Conservation (phyloP, 2,113 vertebrate species). For the Tragelaphus strepsiceros region DNA sequence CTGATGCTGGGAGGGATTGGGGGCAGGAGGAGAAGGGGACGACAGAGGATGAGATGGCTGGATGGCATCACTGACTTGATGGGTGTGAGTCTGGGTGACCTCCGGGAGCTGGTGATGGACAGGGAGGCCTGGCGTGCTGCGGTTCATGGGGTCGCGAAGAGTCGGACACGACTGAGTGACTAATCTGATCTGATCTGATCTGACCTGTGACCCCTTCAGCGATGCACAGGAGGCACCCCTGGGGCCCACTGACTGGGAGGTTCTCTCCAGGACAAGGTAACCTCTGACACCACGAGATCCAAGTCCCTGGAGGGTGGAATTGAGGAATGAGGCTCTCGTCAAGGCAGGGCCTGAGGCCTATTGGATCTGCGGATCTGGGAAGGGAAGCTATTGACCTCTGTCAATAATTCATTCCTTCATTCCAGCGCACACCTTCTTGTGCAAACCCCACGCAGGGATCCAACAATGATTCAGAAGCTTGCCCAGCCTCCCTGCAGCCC, state of each 20-base stretch:
- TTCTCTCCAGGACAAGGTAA: neutral
- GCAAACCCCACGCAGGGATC: too few relatives aligned
- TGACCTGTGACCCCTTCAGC: neutral
- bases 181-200: too few relatives aligned
- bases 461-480: neutral
- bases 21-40: too few relatives aligned
- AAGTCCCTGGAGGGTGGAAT: neutral
- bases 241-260: neutral
- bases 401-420: neutral
- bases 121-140: too few relatives aligned
- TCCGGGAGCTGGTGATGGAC: too few relatives aligned
- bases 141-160: too few relatives aligned
- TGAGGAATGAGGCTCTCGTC: neutral
- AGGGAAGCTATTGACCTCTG: neutral
- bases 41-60: too few relatives aligned
- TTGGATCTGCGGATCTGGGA: neutral
- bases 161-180: too few relatives aligned
- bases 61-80: too few relatives aligned
- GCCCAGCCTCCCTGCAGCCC: neutral
- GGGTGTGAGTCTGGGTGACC: too few relatives aligned
- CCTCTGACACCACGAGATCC: neutral
- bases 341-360: neutral
- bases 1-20: too few relatives aligned
- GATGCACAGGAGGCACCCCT: neutral
- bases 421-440: accelerated